phyloP scores from a whole-genome alignment of 2,888 invertebrate species.

The Mythimna impura region DNA sequence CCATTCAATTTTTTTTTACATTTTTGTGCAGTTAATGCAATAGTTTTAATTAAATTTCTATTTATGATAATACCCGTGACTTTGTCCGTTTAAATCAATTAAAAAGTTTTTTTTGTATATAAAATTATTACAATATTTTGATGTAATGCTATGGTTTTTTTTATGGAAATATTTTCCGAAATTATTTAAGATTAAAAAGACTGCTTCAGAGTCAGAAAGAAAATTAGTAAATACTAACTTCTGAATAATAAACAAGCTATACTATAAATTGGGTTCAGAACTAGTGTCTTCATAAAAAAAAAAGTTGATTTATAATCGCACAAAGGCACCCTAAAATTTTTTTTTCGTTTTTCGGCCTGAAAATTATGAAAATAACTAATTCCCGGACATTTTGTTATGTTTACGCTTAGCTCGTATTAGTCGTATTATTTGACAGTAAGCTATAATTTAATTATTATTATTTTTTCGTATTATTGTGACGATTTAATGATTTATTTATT shows the following conservation, averaged over 20 bases:
- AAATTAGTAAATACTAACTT: background rate
- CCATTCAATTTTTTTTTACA: background rate
- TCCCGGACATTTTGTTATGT: conserved; percentile 42
- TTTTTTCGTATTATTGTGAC: conserved; percentile 51
- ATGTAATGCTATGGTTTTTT: conserved; percentile 26
- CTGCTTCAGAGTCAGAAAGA: conserved; percentile 2
- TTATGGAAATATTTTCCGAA: conserved; percentile 24
- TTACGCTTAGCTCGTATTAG: conserved; percentile 57
- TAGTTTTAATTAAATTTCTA: conserved; percentile 50
- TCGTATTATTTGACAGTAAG: conserved; percentile 60
- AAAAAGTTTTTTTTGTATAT: conserved; percentile 40
- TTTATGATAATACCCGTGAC: conserved; percentile 27
- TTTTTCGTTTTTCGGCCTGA: background rate
- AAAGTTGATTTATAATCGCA: background rate
- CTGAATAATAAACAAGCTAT: background rate
- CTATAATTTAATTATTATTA: conserved; percentile 52
- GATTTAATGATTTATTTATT: conserved; percentile 80
- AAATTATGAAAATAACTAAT: background rate
- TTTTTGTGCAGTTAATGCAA: conserved; percentile 44
- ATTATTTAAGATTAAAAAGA: conserved; percentile 9
- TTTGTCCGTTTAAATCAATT: conserved; percentile 2
- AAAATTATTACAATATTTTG: conserved; percentile 24
- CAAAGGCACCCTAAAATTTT: background rate
- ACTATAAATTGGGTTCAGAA: background rate
- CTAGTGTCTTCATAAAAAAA: background rate